Percentiles rank a stretch among this genome's conserved stretches.
Evolutionary conservation across 2,113 vertebrate species (phyloP).

Genomic region (Tringa solitaria): DNA sequence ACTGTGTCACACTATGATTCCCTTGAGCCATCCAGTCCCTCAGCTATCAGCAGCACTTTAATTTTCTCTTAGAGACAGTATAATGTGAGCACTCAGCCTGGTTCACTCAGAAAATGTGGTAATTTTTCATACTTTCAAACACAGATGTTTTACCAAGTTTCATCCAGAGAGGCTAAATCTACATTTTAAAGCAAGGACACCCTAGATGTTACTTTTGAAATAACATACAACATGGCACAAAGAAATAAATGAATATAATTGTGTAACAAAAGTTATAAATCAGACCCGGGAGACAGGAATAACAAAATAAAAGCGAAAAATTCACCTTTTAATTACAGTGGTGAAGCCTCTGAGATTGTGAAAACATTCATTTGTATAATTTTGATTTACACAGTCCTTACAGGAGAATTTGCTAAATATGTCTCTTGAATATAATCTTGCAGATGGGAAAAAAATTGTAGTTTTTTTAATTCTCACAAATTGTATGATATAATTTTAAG

Average conservation of each 20-base stretch:
- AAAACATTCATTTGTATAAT: conserved; percentile 69
- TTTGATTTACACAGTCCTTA: conserved; percentile 50
- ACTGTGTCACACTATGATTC: conserved; percentile 56
- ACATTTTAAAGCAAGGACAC: conserved; percentile 84
- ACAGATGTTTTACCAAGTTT: conserved; percentile 63
- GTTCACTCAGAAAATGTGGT: conserved; percentile 57
- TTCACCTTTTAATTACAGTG: conserved; percentile 73
- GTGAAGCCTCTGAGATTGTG: conserved; percentile 63
- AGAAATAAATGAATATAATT: conserved; percentile 80
- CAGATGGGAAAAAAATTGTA: conserved; percentile 15
- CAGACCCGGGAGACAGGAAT: conserved; percentile 70
- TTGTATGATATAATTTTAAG: conserved; percentile 30
- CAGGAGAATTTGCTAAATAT: conserved; percentile 44
- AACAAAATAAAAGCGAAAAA: conserved; percentile 74
- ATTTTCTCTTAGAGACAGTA: conserved; percentile 63
- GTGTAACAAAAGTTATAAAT: conserved; percentile 73
- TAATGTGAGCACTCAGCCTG: conserved; percentile 63
- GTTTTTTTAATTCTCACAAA: neutral
- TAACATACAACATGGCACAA: conserved; percentile 71
- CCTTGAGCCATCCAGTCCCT: conserved; percentile 65
- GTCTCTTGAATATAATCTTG: conserved; percentile 53
- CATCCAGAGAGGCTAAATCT: conserved; percentile 78
- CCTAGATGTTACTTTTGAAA: conserved; percentile 78
- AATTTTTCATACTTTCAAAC: conserved; percentile 66
- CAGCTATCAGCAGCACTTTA: conserved; percentile 64